These are phyloP conservation scores for Hanleya hanleyi DNA, from an alignment of 2,888 invertebrate genomes.

Conservation along the genomic window DNA sequence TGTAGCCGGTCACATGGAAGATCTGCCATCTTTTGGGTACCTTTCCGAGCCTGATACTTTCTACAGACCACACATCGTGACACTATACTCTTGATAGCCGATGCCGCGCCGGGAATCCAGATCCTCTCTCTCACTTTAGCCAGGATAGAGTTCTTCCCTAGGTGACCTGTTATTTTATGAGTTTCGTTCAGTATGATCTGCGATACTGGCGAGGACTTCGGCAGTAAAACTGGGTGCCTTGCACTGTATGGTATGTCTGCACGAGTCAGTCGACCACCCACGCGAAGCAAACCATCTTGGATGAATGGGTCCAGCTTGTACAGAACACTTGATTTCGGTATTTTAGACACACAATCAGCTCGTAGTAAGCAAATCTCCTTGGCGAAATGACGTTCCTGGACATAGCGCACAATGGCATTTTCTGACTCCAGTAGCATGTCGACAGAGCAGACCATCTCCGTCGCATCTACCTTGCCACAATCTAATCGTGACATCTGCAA, in stretches of 20 bases:
- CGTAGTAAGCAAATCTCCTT: not conserved
- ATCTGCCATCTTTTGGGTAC: slow-evolving; percentile 29
- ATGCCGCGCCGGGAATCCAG: slow-evolving; percentile 7
- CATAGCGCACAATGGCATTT: not conserved
- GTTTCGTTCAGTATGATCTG: not conserved
- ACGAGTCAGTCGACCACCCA: too few relatives aligned
- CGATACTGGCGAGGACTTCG: not conserved
- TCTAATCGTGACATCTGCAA: too few relatives aligned
- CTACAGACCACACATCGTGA: too few relatives aligned
- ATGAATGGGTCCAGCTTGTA: not conserved
- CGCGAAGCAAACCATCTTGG: not conserved
- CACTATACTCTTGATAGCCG: not conserved
- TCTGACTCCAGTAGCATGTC: not conserved
- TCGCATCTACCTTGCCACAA: not conserved
- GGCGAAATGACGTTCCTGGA: not conserved
- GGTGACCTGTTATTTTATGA: too few relatives aligned
- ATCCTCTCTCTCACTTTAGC: too few relatives aligned
- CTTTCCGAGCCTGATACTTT: slow-evolving; percentile 8
- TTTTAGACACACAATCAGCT: not conserved
- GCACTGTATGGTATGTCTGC: not conserved
- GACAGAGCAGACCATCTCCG: too few relatives aligned
- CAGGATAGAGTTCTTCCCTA: too few relatives aligned
- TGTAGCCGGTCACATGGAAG: slow-evolving; percentile 21
- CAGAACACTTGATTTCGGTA: not conserved
- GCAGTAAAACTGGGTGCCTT: slow-evolving; percentile 2